phyloP scores from a whole-genome alignment of 1,140 invertebrate genomes.

The Drosophila obscura region DNA sequence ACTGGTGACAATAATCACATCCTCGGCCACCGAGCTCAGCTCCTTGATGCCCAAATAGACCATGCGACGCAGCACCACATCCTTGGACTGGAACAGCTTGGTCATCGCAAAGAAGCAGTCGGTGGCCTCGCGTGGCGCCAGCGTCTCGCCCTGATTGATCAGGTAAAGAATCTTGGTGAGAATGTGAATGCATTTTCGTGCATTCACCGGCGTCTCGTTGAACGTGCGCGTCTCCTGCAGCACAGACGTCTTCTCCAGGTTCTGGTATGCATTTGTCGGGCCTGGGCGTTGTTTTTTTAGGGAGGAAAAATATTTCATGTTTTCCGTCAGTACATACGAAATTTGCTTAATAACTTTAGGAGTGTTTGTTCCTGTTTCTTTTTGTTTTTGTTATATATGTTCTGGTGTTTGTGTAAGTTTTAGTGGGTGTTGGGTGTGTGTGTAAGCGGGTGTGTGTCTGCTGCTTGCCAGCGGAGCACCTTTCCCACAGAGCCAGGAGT shows the following conservation, averaged over 20 bases:
- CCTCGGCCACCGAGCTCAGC: slow-evolving; percentile 96
- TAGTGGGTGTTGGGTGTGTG: slow-evolving; percentile 37
- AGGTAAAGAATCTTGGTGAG: slow-evolving; percentile 98
- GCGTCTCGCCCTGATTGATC: slow-evolving; percentile 96
- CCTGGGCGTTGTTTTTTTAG: slow-evolving; percentile 78
- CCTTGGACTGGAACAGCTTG: slow-evolving; percentile 98
- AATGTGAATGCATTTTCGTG: slow-evolving; percentile 97
- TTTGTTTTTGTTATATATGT: slow-evolving; percentile 40
- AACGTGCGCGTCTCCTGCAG: slow-evolving; percentile 98
- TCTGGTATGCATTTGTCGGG: slow-evolving; percentile 94
- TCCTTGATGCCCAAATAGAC: slow-evolving; percentile 99
- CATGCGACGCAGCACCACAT: slow-evolving; percentile 96
- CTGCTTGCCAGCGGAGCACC: slow-evolving; percentile 73
- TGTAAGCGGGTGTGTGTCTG: slow-evolving; percentile 28
- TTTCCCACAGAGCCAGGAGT: slow-evolving; percentile 28
- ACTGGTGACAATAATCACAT: slow-evolving; percentile 99
- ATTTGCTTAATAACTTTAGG: not conserved
- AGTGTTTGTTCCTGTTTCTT: slow-evolving; percentile 29
- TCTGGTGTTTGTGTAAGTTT: slow-evolving; percentile 7
- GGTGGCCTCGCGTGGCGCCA: slow-evolving; percentile 97
- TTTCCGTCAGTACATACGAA: slow-evolving; percentile 33
- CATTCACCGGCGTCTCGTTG: slow-evolving; percentile 98
- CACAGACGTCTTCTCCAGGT: slow-evolving; percentile 97
- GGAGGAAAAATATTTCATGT: slow-evolving; percentile 60
- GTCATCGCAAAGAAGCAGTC: slow-evolving; percentile 99